Percentiles rank a stretch among this genome's conserved stretches.
Evolutionary conservation across 2,113 vertebrate species (phyloP).

Genomic region (Ctenodactylus gundi): DNA sequence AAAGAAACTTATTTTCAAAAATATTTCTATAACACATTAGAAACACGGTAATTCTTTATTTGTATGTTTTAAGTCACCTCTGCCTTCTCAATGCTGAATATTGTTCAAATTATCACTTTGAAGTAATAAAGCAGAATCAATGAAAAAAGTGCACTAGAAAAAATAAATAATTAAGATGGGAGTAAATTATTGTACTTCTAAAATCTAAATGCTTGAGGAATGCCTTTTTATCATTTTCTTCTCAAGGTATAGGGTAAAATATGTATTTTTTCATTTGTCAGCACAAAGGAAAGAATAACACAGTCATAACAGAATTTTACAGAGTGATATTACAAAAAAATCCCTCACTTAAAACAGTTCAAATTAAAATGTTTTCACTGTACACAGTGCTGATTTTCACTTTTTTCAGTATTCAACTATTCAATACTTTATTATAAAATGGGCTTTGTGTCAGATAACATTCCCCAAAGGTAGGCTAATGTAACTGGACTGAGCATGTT

Average conservation of each 20-base stretch:
- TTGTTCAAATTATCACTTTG: no score
- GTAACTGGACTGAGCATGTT: neutral
- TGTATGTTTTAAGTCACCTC: no score
- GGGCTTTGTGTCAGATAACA: neutral
- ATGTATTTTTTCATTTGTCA: neutral
- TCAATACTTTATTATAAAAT: neutral
- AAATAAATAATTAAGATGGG: slow-evolving; percentile 56
- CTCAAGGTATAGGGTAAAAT: slow-evolving; percentile 34
- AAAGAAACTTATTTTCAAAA: slow-evolving; percentile 36
- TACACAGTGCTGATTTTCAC: neutral
- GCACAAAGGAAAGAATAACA: no score
- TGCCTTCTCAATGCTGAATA: no score
- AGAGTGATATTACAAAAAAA: neutral
- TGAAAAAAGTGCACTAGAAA: no score
- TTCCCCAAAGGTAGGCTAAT: neutral
- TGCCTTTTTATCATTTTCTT: slow-evolving; percentile 41
- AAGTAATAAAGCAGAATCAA: no score
- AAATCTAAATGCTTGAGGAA: slow-evolving; percentile 34
- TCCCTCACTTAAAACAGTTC: neutral
- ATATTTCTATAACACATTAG: no score
- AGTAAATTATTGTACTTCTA: slow-evolving; percentile 36
- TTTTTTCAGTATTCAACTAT: neutral
- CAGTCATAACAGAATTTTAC: neutral
- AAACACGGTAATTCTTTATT: no score
- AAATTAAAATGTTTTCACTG: neutral